A percentile compares a stretch with the other conserved stretches of the same genome.
phyloP scores from a whole-genome alignment of 2,888 invertebrate species.

The Epinotia ramella region DNA sequence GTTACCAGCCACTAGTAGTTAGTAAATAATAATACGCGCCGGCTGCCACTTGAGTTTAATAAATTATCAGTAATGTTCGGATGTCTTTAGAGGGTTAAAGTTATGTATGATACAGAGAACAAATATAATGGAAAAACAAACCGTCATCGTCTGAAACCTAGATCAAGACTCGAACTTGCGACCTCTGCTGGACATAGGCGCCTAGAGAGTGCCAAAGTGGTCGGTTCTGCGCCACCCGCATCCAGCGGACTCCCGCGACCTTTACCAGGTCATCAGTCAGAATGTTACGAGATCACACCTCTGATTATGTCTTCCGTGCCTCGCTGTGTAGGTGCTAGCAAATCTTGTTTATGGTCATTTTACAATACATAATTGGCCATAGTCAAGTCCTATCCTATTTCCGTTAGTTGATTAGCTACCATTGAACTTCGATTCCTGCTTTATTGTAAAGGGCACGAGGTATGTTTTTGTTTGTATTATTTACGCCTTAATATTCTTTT shows the following conservation, averaged over 20 bases:
- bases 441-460: background rate
- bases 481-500: background rate
- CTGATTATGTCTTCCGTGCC: background rate
- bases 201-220: no score
- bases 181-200: no score
- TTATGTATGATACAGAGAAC: background rate
- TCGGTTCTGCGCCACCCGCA: no score
- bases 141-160: no score
- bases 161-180: no score
- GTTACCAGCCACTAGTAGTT: constrained; percentile 1
- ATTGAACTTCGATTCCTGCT: background rate
- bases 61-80: background rate
- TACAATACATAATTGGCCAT: background rate
- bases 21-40: constrained; percentile 19
- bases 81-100: no score
- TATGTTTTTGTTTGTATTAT: background rate
- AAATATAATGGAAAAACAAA: no score
- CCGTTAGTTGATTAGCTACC: background rate
- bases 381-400: background rate
- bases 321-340: background rate
- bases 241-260: no score
- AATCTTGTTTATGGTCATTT: background rate
- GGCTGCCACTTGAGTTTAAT: constrained; percentile 11
- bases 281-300: background rate
- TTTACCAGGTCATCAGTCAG: background rate